phyloP scores from a whole-genome alignment of 2,888 invertebrate genomes.

The Luperina nickerlii region DNA sequence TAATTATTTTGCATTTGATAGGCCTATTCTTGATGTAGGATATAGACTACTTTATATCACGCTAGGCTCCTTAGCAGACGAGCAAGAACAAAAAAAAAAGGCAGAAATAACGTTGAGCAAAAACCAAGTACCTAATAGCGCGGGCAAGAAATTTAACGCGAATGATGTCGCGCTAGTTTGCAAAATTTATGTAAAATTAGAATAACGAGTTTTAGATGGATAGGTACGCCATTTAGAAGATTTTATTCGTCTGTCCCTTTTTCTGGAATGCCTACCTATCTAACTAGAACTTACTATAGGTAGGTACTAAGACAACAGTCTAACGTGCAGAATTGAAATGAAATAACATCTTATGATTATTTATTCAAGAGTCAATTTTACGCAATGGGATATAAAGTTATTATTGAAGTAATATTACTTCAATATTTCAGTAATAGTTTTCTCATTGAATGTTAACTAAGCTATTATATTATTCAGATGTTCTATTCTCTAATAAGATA shows the following conservation, averaged over 20 bases:
- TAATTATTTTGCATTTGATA: too few species aligned
- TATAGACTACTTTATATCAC: too few species aligned
- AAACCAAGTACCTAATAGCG: too few species aligned
- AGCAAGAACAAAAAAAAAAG: too few species aligned
- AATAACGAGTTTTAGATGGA: too few species aligned
- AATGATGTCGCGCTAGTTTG: too few species aligned
- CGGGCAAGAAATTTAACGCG: too few species aligned
- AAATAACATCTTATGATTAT: conserved; percentile 1
- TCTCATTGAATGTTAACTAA: not conserved
- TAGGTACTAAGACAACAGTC: too few species aligned
- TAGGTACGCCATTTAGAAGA: not conserved
- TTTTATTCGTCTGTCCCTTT: not conserved
- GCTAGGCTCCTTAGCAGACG: too few species aligned
- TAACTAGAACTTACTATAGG: not conserved
- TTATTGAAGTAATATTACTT: not conserved
- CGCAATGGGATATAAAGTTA: not conserved
- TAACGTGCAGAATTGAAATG: not conserved
- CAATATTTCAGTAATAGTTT: not conserved
- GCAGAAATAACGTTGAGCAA: too few species aligned
- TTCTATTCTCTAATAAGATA: conserved; percentile 1
- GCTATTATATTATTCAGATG: not conserved
- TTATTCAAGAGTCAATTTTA: conserved; percentile 4
- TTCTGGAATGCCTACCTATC: not conserved
- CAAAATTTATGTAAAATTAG: too few species aligned
- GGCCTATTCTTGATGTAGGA: too few species aligned